Evolutionary conservation across 2,888 invertebrate species (phyloP).

Genomic region (Synanthedon myopaeformis): DNA sequence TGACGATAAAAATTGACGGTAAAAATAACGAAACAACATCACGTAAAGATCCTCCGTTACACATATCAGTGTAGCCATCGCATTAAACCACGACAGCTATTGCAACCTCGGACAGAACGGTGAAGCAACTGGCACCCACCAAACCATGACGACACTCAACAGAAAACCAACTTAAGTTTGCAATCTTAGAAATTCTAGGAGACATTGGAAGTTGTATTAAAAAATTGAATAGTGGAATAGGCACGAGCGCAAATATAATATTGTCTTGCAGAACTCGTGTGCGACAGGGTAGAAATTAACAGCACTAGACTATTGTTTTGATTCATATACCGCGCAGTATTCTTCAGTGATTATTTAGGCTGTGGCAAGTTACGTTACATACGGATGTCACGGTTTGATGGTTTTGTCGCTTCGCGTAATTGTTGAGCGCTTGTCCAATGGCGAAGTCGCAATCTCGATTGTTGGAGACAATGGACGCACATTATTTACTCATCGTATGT

Average conservation of each 20-base stretch:
- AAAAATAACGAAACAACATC: conserved; percentile 20
- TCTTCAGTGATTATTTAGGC: conserved; percentile 2
- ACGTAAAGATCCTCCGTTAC: conserved; percentile 49
- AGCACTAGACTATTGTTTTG: conserved; percentile 6
- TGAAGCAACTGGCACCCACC: conserved; percentile 44
- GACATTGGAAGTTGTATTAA: too few species aligned
- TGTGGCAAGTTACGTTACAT: conserved; percentile 17
- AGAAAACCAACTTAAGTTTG: conserved; percentile 20
- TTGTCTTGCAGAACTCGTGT: conserved; percentile 2
- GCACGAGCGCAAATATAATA: conserved; percentile 2
- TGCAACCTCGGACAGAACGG: conserved; percentile 43
- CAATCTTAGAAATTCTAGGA: neutral
- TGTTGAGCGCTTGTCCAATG: conserved; percentile 30
- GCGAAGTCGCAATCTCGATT: conserved; percentile 4
- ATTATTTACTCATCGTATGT: conserved; percentile 13
- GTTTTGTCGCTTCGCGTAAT: conserved; percentile 45
- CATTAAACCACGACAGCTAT: conserved; percentile 51
- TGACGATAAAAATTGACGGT: conserved; percentile 13
- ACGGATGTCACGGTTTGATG: conserved; percentile 28
- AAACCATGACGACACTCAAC: conserved; percentile 51
- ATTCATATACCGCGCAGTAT: neutral
- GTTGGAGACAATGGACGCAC: conserved; percentile 16
- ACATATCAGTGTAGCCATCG: conserved; percentile 47
- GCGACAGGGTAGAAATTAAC: conserved; percentile 18
- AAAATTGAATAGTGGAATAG: too few species aligned